Evolutionary conservation across 2,797 vertebrate species (phyloP).

Genomic region (Ispidina lecontei): DNA sequence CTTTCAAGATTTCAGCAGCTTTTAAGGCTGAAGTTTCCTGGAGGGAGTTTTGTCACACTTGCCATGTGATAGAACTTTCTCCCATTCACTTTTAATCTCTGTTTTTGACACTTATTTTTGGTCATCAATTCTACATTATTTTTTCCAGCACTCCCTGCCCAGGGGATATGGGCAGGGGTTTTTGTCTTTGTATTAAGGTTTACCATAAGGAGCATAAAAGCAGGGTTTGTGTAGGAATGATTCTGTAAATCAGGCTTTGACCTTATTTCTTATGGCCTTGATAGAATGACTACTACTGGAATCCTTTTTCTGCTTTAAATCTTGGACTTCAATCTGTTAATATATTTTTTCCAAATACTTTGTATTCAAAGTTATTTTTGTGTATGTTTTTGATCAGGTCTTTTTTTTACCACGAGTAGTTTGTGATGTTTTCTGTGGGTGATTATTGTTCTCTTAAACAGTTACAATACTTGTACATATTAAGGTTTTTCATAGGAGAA

Average conservation of each 20-base stretch:
- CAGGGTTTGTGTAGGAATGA: background rate
- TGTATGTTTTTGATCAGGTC: background rate
- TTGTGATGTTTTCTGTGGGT: background rate
- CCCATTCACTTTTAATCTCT: background rate
- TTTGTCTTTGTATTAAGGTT: background rate
- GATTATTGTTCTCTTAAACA: background rate
- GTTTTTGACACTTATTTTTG: background rate
- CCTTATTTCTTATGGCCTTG: background rate
- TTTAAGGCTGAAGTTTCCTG: background rate
- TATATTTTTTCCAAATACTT: background rate
- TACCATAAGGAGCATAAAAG: background rate
- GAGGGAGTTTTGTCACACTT: background rate
- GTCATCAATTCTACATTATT: background rate
- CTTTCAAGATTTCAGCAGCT: background rate
- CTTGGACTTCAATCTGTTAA: background rate
- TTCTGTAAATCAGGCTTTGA: background rate
- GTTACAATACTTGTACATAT: background rate
- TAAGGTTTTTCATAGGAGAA: background rate
- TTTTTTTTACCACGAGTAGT: background rate
- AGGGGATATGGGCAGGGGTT: fast-evolving
- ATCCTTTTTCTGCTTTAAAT: background rate
- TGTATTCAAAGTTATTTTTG: background rate
- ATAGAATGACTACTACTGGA: background rate
- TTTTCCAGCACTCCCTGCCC: too few species aligned
- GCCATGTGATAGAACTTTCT: background rate